These are phyloP conservation scores for Fragum whitleyi DNA, from an alignment of 2,888 invertebrate species.

Conservation along the genomic window DNA sequence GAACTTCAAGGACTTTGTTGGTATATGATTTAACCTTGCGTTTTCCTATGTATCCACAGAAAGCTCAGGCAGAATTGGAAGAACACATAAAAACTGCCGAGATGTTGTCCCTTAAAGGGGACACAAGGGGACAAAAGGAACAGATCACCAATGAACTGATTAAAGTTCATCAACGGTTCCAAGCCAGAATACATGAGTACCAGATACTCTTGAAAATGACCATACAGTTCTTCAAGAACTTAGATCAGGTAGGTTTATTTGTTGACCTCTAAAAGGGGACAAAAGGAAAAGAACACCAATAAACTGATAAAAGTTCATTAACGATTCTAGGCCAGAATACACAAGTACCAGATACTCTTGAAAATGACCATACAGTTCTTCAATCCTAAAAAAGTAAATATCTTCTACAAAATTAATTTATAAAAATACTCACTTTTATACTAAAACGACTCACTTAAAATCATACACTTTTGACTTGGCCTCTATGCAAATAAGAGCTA, in stretches of 20 bases:
- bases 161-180: constrained; percentile 89
- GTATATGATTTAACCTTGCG: too few relatives aligned
- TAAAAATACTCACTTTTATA: too few relatives aligned
- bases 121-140: constrained; percentile 87
- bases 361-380: constrained; percentile 91
- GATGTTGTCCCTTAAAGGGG: constrained; percentile 88
- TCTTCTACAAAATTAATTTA: too few relatives aligned
- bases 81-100: constrained; percentile 88
- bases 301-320: constrained; percentile 89
- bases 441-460: too few relatives aligned
- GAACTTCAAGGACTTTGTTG: too few relatives aligned
- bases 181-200: constrained; percentile 90
- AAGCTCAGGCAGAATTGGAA: constrained; percentile 88
- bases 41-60: constrained; percentile 67
- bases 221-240: constrained; percentile 90
- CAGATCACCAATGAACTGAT: constrained; percentile 89
- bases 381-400: constrained; percentile 77
- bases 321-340: constrained; percentile 89
- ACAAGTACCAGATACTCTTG: constrained; percentile 90
- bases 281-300: constrained; percentile 88
- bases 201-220: constrained; percentile 90
- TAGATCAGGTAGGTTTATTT: constrained; percentile 87
- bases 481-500: background rate
- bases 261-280: constrained; percentile 81
- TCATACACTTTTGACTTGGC: too few relatives aligned